Conservation (phyloP, 2,113 vertebrate species). For the Galbula dea region DNA sequence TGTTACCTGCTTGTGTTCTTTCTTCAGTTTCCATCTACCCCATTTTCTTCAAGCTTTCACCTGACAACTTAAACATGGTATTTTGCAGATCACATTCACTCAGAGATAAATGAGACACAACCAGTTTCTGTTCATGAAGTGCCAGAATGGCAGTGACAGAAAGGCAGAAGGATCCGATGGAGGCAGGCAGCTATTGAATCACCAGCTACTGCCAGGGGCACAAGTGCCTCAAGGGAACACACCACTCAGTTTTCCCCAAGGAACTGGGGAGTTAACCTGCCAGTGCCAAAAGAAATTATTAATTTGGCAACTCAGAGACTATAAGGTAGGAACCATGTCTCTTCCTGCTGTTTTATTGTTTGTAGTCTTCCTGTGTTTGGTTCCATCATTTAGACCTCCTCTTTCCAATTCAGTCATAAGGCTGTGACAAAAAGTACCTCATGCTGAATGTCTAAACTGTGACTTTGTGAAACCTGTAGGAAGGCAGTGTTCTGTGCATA, state of each 20-base stretch:
- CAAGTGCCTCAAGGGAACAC: not conserved
- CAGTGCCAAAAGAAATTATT: not conserved
- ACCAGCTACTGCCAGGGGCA: not conserved
- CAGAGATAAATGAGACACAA: not conserved
- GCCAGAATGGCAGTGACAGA: not conserved
- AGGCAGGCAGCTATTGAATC: not conserved
- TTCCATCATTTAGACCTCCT: not conserved
- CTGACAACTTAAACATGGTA: not conserved
- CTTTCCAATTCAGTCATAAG: not conserved
- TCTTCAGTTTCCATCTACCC: not conserved
- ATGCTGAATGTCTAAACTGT: not conserved
- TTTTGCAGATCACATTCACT: not conserved
- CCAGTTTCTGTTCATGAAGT: not conserved
- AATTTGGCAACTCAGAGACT: not conserved
- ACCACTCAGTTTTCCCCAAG: not conserved
- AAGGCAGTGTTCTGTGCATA: not conserved
- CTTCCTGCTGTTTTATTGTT: not conserved
- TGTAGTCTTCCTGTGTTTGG: not conserved
- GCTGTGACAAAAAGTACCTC: not conserved
- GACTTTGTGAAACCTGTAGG: not conserved
- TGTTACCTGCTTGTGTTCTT: not conserved
- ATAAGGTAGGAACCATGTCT: not conserved
- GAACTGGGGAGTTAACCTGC: not conserved
- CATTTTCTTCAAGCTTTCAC: not conserved
- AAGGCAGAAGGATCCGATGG: not conserved